Base-by-base conservation (phyloP, 2,888 invertebrate species). In the Mimas tiliae region DNA sequence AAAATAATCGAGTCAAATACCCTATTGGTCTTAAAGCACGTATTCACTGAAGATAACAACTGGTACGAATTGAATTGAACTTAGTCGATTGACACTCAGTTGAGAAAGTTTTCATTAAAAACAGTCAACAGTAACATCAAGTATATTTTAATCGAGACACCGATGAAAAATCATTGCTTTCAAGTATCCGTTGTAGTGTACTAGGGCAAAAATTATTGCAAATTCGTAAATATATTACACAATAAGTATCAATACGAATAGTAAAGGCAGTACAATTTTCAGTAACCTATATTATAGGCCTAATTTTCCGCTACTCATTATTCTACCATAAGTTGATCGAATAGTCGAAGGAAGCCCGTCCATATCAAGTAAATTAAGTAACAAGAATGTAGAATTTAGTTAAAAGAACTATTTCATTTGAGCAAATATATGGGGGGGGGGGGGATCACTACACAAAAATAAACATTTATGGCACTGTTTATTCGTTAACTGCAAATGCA, bases 401-500 rank as follows among this genome's bases (percentile, higher is more conserved):
- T 70, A 75, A 72, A 71, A 77, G 69, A 74, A 74, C 69, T 76
- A 78, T 78, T 77, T 72, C 69, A 74, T 82, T 90, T 90, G 91
- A 92, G 91, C 90, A 91, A 90, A 85, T 84, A 85, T 74, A 70
- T 77, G 75, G 78, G 70, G 83, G 81, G 81, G 79, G 80, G 75
- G 74, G 79, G 74, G 79, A 79, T 82, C 73, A 80, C 82, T 84
- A 83, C 72, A 72, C 72, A 77, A 74, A 79, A 82, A 78, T 76
- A 78, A 84, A 81, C 77, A 84, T 80, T 82, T 91, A 93, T 93
- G 93, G 93, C 93, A 93, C 93, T 85, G 88, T 83, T 82, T 75
- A 77, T 87, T 92, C 90, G 93, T 88, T 92, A 82, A 80, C 82
- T 79, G 82, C 80, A 78, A 76, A 76, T 77, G 76, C 70, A 70